phyloP scores from a whole-genome alignment of 2,797 vertebrate species.

The Mormyrops attenuatus region DNA sequence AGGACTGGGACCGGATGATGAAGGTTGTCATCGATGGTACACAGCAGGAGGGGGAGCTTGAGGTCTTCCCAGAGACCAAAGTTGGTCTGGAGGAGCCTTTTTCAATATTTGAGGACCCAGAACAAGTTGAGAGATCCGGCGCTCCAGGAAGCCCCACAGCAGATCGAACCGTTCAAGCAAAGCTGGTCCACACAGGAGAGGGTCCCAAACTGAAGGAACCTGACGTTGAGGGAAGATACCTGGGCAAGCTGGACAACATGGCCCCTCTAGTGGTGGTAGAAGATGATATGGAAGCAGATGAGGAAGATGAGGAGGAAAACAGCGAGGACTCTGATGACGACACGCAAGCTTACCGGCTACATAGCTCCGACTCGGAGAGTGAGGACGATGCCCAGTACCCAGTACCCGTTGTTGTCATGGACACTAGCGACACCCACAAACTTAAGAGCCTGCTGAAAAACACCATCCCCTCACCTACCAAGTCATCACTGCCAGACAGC shows the following conservation, averaged over 20 bases:
- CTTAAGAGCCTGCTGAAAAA: conserved; percentile 84
- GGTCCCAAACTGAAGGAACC: conserved; percentile 83
- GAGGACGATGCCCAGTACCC: conserved; percentile 71
- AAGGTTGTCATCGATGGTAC: conserved; percentile 27
- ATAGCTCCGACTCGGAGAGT: conserved; percentile 86
- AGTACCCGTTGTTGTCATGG: conserved; percentile 76
- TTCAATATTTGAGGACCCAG: conserved; percentile 19
- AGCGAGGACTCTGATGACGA: conserved; percentile 93
- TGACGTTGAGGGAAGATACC: conserved; percentile 85
- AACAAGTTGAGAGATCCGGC: conserved; percentile 20
- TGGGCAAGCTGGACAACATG: conserved; percentile 70
- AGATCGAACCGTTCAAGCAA: conserved; percentile 54
- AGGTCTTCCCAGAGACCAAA: conserved; percentile 34
- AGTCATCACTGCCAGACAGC: conserved; percentile 40
- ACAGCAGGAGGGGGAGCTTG: conserved; percentile 37
- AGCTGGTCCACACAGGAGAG: conserved; percentile 62
- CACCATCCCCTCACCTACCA: conserved; percentile 31
- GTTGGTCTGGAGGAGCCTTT: not conserved
- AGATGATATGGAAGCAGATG: conserved; percentile 84
- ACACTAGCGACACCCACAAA: conserved; percentile 61
- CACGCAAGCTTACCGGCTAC: conserved; percentile 74
- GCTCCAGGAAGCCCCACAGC: conserved; percentile 16
- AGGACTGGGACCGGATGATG: conserved; percentile 33
- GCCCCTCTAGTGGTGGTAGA: conserved; percentile 62
- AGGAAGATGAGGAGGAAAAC: conserved; percentile 77